These are phyloP conservation scores for Suncus etruscus DNA, from an alignment of 2,113 vertebrate species.

Conservation along the genomic window DNA sequence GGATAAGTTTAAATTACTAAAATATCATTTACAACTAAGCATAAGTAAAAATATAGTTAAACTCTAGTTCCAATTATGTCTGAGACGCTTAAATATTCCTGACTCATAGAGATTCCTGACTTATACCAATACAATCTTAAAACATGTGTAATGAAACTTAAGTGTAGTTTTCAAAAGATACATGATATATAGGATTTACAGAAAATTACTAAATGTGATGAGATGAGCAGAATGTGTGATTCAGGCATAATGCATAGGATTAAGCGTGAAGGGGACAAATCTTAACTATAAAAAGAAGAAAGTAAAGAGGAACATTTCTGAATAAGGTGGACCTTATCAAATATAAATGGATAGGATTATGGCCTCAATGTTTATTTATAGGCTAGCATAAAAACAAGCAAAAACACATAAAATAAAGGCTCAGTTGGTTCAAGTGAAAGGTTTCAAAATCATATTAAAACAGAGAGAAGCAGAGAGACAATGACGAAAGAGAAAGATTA, in stretches of 20 bases:
- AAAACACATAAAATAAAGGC: no score
- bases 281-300: not conserved
- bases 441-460: not conserved
- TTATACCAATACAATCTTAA: not conserved
- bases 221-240: not conserved
- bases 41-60: slow-evolving; percentile 58
- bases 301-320: not conserved
- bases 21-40: slow-evolving; percentile 56
- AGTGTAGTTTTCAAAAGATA: not conserved
- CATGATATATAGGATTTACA: not conserved
- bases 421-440: not conserved
- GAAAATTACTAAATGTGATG: not conserved
- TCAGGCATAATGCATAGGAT: fast-evolving
- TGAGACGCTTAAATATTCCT: slow-evolving; percentile 1
- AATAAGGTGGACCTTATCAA: no score
- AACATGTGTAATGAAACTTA: not conserved
- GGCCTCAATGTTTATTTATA: no score
- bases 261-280: not conserved
- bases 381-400: no score
- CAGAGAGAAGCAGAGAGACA: not conserved
- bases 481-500: fast-evolving
- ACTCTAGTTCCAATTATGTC: not conserved
- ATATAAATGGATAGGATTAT: fast-evolving
- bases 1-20: slow-evolving; percentile 69
- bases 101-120: not conserved